A percentile compares a stretch with the other conserved stretches of the same genome.
Evolutionary conservation across 2,113 vertebrate species (phyloP).

Genomic region (Ancistrus triradiatus): DNA sequence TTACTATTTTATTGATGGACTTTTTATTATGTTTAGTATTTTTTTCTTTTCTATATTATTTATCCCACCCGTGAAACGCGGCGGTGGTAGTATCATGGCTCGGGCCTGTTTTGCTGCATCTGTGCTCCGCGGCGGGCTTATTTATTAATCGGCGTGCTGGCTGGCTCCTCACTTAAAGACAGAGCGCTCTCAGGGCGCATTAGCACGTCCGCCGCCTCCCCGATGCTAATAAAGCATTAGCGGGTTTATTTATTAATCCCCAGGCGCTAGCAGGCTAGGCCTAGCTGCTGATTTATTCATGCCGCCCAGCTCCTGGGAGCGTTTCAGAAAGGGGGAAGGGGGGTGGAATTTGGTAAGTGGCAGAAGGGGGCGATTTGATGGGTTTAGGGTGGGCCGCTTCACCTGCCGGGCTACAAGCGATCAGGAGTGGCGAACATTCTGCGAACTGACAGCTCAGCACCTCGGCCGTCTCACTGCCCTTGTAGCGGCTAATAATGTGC

Average conservation of each 20-base stretch:
- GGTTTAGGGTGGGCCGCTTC: constrained; percentile 71
- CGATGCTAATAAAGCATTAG: constrained; percentile 41
- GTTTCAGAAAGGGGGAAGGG: constrained; percentile 21
- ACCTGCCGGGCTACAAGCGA: constrained; percentile 77
- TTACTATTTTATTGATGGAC: too few relatives aligned
- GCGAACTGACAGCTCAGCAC: constrained; percentile 69
- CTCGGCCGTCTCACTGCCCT: constrained; percentile 67
- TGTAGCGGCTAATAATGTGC: constrained; percentile 76
- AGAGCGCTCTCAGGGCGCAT: background rate
- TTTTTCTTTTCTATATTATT: too few relatives aligned
- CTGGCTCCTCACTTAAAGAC: background rate
- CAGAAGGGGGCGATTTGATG: constrained; percentile 52
- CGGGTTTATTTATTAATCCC: constrained; percentile 52
- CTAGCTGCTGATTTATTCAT: constrained; percentile 55
- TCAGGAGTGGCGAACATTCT: constrained; percentile 72
- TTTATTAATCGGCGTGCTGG: background rate
- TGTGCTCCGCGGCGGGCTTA: too few relatives aligned
- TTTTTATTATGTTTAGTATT: too few relatives aligned
- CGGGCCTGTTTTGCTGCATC: too few relatives aligned
- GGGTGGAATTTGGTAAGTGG: constrained; percentile 24
- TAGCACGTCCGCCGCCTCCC: background rate
- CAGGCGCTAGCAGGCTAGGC: constrained; percentile 2
- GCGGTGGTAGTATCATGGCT: too few relatives aligned
- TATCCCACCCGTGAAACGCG: too few relatives aligned
- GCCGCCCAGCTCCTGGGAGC: constrained; percentile 41